Evolutionary conservation across 2,797 vertebrate species (phyloP).

Genomic region (Psittacula derbiana): DNA sequence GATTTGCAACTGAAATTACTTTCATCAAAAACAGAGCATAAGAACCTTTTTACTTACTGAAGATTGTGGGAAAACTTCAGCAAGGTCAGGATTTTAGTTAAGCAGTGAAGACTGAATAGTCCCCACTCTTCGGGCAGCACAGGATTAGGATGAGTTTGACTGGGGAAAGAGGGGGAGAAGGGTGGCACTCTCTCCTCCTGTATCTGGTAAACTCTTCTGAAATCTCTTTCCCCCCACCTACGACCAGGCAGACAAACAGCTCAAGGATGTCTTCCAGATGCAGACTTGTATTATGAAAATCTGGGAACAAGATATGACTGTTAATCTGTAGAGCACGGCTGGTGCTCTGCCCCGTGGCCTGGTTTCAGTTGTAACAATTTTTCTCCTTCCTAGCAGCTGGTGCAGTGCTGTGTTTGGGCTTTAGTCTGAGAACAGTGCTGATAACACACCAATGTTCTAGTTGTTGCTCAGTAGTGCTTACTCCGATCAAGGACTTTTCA

Average conservation of each 20-base stretch:
- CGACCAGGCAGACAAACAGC: neutral
- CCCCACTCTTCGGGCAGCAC: fast-evolving
- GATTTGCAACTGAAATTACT: neutral
- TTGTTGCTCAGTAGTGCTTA: neutral
- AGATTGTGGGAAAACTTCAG: neutral
- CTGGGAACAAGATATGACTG: neutral
- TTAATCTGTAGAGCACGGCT: neutral
- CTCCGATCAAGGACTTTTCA: neutral
- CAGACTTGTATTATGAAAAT: neutral
- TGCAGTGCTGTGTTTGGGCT: neutral
- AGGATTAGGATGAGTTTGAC: neutral
- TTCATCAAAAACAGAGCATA: neutral
- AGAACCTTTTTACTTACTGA: neutral
- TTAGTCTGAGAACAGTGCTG: neutral
- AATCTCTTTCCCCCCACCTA: neutral
- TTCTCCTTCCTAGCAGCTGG: neutral
- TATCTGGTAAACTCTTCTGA: neutral
- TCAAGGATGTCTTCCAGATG: neutral
- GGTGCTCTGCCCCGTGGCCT: neutral
- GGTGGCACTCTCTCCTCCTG: neutral
- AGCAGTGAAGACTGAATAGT: neutral
- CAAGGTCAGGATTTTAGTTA: neutral
- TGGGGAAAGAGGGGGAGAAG: neutral
- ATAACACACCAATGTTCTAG: neutral
- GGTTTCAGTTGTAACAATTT: neutral